Evolutionary conservation across 2,797 vertebrate species (phyloP), one percentile per base, ranked within the genome.

Genomic region (Coendou prehensilis): DNA sequence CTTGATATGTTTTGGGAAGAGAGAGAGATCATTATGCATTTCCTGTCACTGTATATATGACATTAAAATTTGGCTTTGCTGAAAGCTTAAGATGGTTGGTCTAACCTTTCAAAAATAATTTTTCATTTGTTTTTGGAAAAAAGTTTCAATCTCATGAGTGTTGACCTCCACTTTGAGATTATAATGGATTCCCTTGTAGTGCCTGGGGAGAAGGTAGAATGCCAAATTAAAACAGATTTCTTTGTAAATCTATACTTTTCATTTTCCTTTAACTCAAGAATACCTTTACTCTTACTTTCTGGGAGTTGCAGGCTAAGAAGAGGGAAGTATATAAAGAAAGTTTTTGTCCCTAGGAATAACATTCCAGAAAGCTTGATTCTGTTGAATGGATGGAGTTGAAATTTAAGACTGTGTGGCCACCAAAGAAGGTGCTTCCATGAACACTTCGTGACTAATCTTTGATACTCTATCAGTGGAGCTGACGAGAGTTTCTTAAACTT

Each of bases 191-290:
- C 75, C 67, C 50, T 67, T 75, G 78, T 97, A 90, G 82, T 92
- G 87, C 59, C 73, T 37, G 18, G 83, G 81, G 78, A 97, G 84
- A 93, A 94, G 95, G 91, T 90, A 94, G 79, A 71, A 88, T 94
- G 91, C 54, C 91, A 91, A 93, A 95, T 82, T 92, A 95, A 96
- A 96, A 96, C 67, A 96, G 93, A 92, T 96, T 96, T 94, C 84
- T 96, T 64, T 95, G 87, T 94, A 96, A 96, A 94, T 86, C 94
- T 94, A 87, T 95, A 87, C 95, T 96, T 96, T 95, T 69, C 73
- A 71, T 97, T 97, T 97, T 96, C 73, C 78, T 87, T 96, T 95
- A 96, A 94, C 63, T 96, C 54, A 91, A 71, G 67, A 93, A 94
- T 93, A 95, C 37, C 20, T 94, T 91, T 88, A 89, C 87, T 84